Evolutionary conservation across 2,888 invertebrate genomes (phyloP).

Genomic region (Crepidodera aurea): DNA sequence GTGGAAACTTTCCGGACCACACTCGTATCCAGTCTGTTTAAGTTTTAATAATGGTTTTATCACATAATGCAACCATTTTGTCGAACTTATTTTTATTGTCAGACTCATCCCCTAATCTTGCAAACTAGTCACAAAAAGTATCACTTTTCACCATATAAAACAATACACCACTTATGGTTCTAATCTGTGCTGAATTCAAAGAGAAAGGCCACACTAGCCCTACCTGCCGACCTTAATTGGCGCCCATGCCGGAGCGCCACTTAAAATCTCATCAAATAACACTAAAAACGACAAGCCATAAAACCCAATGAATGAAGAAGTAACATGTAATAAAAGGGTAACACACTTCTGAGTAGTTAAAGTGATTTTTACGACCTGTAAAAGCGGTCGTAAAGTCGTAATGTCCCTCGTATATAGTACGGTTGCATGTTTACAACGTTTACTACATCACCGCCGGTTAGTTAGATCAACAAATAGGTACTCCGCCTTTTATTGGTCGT

Average conservation of each 20-base stretch:
- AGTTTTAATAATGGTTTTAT: too few species aligned
- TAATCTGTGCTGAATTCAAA: too few species aligned
- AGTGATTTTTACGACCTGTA: conserved; percentile 64
- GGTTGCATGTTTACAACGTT: conserved; percentile 61
- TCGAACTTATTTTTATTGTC: too few species aligned
- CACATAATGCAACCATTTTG: too few species aligned
- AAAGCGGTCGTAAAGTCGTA: conserved; percentile 63
- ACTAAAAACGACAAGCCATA: conserved; percentile 56
- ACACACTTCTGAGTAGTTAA: conserved; percentile 62
- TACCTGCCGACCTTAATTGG: background rate
- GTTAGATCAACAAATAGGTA: conserved; percentile 57
- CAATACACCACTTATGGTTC: too few species aligned
- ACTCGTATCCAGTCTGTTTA: too few species aligned
- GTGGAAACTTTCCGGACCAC: too few species aligned
- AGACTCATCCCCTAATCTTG: too few species aligned
- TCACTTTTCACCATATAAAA: too few species aligned
- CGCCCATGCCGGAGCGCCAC: conserved; percentile 44
- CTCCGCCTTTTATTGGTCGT: conserved; percentile 56
- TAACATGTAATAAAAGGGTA: conserved; percentile 61
- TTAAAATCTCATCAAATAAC: conserved; percentile 59
- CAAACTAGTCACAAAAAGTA: too few species aligned
- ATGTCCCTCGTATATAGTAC: conserved; percentile 60
- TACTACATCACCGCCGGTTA: conserved; percentile 52
- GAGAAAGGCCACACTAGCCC: too few species aligned
- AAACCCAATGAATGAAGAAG: conserved; percentile 59